A percentile compares a stretch with the other conserved stretches of the same genome.
phyloP scores from a whole-genome alignment of 2,797 vertebrate species.

The Syngnathus acus region DNA sequence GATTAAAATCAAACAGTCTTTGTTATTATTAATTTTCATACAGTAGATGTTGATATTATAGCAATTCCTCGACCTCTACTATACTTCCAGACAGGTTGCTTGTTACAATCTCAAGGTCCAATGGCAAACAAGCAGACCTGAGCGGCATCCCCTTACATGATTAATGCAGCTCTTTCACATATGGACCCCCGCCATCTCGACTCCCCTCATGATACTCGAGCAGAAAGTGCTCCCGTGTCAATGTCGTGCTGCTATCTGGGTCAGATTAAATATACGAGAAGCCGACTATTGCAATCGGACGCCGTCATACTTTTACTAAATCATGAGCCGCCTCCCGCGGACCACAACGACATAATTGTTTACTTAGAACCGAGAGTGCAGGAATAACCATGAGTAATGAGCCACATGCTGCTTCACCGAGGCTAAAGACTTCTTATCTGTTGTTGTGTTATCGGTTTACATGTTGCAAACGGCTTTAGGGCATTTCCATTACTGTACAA shows the following conservation, averaged over 20 bases:
- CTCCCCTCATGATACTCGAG: conserved; percentile 19
- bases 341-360: not conserved
- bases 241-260: conserved; percentile 53
- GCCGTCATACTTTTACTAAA: not conserved
- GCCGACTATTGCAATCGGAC: conserved; percentile 11
- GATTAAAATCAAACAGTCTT: no score
- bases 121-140: conserved; percentile 30
- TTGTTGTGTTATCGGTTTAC: not conserved
- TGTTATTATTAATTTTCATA: no score
- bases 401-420: not conserved
- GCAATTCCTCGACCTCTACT: not conserved
- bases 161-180: conserved; percentile 51
- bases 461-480: not conserved
- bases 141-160: conserved; percentile 36
- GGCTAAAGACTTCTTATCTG: not conserved
- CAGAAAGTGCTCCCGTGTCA: conserved; percentile 53
- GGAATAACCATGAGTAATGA: not conserved
- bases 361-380: not conserved
- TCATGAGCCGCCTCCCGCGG: not conserved
- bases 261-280: conserved; percentile 22
- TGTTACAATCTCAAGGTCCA: not conserved
- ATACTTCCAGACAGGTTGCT: not conserved
- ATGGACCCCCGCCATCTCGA: conserved; percentile 21
- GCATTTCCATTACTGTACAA: not conserved
- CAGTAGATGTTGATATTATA: no score